Percentiles rank a stretch among this genome's conserved stretches.
phyloP scores from a whole-genome alignment of 1,140 invertebrate species.

The Cyphomyrmex costatus region DNA sequence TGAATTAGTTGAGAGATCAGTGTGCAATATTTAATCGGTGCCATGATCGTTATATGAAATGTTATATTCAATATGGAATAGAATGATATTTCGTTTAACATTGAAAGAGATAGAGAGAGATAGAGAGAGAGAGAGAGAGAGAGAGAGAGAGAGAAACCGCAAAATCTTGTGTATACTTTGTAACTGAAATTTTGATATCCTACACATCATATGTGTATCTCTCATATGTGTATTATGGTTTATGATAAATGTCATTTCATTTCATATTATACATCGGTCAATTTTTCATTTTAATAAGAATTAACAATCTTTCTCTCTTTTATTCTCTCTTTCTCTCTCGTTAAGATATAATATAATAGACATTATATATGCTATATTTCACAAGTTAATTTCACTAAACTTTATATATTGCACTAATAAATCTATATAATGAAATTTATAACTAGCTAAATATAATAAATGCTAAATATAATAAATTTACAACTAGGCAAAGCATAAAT shows the following conservation, averaged over 20 bases:
- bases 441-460: slow-evolving; percentile 11
- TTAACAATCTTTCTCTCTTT: slow-evolving; percentile 11
- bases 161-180: slow-evolving; percentile 35
- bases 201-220: neutral
- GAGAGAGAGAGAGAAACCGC: neutral
- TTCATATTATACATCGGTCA: slow-evolving; percentile 15
- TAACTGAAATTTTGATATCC: slow-evolving; percentile 45
- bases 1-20: slow-evolving; percentile 61
- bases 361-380: slow-evolving; percentile 2
- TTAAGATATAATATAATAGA: slow-evolving; percentile 29
- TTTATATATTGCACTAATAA: slow-evolving; percentile 15
- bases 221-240: neutral
- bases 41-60: slow-evolving; percentile 48
- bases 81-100: slow-evolving; percentile 42
- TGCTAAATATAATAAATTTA: neutral
- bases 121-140: neutral
- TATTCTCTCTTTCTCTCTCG: neutral
- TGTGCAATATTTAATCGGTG: slow-evolving; percentile 51
- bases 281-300: slow-evolving; percentile 36
- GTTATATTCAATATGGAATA: slow-evolving; percentile 4
- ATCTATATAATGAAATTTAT: neutral
- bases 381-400: slow-evolving; percentile 6
- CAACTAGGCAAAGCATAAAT: neutral
- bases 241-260: slow-evolving; percentile 36
- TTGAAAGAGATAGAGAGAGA: neutral